Base-by-base conservation (phyloP, 2,888 invertebrate genomes). In the Luperina testacea region DNA sequence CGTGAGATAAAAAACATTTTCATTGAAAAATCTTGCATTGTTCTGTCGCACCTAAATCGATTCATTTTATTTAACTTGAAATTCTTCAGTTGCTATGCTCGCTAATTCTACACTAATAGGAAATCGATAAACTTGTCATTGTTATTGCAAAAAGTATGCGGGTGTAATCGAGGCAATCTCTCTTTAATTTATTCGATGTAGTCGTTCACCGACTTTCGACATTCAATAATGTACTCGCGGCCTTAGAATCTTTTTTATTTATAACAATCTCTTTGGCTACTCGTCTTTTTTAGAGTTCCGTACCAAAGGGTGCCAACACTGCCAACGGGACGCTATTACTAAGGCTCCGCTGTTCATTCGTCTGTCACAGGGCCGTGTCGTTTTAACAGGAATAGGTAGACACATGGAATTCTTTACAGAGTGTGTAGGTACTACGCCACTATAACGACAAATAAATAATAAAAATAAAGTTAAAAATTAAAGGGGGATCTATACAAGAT, bases 101-200 rank as follows among this genome's bases (percentile, higher is more conserved):
- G 63, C 63, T 63, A 72, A 76, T 63, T 71, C 70, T 24, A 77
- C 45, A 27, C 17, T 67, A 72, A 72, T 57, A 73, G 65, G 11
- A 78, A 81, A 88, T 88, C 82, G 71, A 86, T 87, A 82, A 64
- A 79, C 20, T 68, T 27, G 45, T 78, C 72, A 77, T 82, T 77
- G 75, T 77, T 79, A 64, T 77, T 75, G 75, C 68, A 75, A 82
- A 82, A 84, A 79, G 77, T 74, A 91, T 91, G 89, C 90, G 91
- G 91, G 91, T 72, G 17, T 84, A 84, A 91, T 91, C 91, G 81
- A 48, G 2, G 75, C 65, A 73, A 85, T 87, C 81, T 85, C 83
- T 78, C 69, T 74, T 77, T 83, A 85, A 84, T 86, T 76, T 86
- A 75, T 85, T 85, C 75, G 53, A 65, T 77, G 65, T 75, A 63